Conservation (phyloP, 2,888 invertebrate genomes). For the Drymonia ruficornis region DNA sequence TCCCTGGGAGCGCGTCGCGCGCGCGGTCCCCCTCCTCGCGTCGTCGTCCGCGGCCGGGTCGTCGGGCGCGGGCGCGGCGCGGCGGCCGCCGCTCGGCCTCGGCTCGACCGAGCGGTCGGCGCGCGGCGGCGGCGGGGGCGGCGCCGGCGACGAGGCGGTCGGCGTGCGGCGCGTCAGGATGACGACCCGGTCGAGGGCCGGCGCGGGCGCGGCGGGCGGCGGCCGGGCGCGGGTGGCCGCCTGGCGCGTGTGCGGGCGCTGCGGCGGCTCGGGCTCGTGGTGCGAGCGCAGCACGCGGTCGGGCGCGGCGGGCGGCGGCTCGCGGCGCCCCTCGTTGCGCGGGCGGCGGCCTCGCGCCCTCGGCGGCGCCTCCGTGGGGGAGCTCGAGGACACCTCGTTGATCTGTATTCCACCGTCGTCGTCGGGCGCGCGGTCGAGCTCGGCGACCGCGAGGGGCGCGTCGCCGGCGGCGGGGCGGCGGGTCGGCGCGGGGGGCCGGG, state of each 20-base stretch:
- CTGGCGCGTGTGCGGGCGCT: conserved; percentile 60
- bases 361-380: conserved; percentile 74
- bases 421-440: conserved; percentile 20
- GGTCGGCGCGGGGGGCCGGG: conserved; percentile 18
- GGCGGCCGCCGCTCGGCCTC: conserved; percentile 26
- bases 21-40: conserved; percentile 31
- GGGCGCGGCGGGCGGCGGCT: conserved; percentile 45
- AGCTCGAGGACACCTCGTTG: conserved; percentile 88
- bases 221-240: conserved; percentile 42
- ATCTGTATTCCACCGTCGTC: conserved; percentile 85
- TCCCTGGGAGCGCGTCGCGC: conserved; percentile 52
- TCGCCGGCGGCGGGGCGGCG: conserved; percentile 25
- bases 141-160: conserved; percentile 32
- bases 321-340: conserved; percentile 47
- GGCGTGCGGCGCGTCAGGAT: conserved; percentile 63
- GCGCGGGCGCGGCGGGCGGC: conserved; percentile 25
- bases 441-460: conserved; percentile 11
- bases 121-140: conserved; percentile 37
- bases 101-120: conserved; percentile 27
- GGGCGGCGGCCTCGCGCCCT: conserved; percentile 57
- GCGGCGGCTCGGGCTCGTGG: conserved; percentile 60
- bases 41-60: conserved; percentile 41
- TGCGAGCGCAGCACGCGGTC: conserved; percentile 78
- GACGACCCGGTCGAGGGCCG: conserved; percentile 61
- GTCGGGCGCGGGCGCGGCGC: conserved; percentile 33